These are phyloP conservation scores for Tragelaphus strepsiceros DNA, from an alignment of 2,113 vertebrate genomes.

Conservation along the genomic window DNA sequence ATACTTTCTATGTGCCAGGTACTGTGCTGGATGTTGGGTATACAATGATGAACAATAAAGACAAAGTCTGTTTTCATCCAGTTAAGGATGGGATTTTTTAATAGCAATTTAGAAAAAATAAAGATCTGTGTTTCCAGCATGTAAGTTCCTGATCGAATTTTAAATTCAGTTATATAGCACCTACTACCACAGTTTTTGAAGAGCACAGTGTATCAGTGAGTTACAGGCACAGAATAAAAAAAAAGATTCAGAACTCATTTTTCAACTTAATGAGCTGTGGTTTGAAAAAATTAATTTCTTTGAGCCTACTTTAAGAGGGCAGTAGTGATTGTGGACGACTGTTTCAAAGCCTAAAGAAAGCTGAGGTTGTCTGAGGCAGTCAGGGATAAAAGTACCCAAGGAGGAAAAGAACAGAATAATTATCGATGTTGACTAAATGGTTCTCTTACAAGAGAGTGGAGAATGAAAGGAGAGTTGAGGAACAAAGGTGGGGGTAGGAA, in stretches of 20 bases:
- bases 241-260: not conserved
- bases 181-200: not conserved
- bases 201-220: not conserved
- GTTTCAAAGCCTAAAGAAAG: not conserved
- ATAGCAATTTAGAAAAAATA: not conserved
- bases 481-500: not conserved
- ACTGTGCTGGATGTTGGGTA: not conserved
- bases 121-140: not conserved
- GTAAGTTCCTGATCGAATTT: not conserved
- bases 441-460: not conserved
- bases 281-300: not conserved
- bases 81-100: not conserved
- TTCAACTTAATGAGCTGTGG: not conserved
- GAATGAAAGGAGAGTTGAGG: not conserved
- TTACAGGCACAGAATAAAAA: not conserved
- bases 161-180: not conserved
- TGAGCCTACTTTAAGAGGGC: not conserved
- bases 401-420: not conserved
- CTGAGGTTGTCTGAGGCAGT: not conserved
- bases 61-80: not conserved
- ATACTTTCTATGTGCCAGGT: not conserved
- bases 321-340: not conserved
- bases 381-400: not conserved
- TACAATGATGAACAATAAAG: not conserved
- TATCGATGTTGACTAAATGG: not conserved